Base-by-base conservation (phyloP, 1,140 invertebrate species). In the Phymastichus coffea region DNA sequence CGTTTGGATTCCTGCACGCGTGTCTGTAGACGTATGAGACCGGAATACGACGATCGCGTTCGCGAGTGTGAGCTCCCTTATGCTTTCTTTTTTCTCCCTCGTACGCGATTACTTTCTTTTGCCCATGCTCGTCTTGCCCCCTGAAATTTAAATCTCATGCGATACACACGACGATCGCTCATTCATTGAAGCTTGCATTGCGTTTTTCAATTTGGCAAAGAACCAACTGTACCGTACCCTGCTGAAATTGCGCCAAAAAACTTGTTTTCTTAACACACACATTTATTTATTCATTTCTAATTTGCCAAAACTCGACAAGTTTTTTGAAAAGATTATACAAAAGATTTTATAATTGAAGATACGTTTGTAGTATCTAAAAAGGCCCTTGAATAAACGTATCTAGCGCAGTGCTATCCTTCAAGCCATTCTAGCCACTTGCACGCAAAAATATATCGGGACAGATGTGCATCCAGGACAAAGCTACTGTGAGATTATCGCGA, bases 1-100 rank as follows among this genome's bases (percentile, higher is more conserved):
- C 37, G 28, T 55, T 57, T 55, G 41, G 41, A 63, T 63, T 40
- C 61, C 61, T 52, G 26, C 61, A 63, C 61, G 61, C 22, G 23
- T 41, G 22, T 46, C 22, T 46, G 30, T 17, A 35, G 23, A 20
- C 20, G 23, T 56, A 56, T 47, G 52, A 33, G 52, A 26, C 44
- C 23, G 26, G 19, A 43, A 56, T 43, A 25, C 4, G n/a, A 14
- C 30, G 14, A 6, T 33, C 14, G 6, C 14, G 30, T 33, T 33
- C 14, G 7, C 14, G 6, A 6, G 6, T 14, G 30, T 33, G 14
- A 33, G 6, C 14, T 33, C 30, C 14, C 14, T 14, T 33, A 33
- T 33, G 6, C 30, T 33, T 33, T 33, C 30, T 33, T 33, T 6
- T 33, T 33, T 33, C 14, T 33, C 30, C 6, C 7, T 14, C 14